Evolutionary conservation across 2,113 vertebrate species (phyloP).

Genomic region (Pao palembangensis): DNA sequence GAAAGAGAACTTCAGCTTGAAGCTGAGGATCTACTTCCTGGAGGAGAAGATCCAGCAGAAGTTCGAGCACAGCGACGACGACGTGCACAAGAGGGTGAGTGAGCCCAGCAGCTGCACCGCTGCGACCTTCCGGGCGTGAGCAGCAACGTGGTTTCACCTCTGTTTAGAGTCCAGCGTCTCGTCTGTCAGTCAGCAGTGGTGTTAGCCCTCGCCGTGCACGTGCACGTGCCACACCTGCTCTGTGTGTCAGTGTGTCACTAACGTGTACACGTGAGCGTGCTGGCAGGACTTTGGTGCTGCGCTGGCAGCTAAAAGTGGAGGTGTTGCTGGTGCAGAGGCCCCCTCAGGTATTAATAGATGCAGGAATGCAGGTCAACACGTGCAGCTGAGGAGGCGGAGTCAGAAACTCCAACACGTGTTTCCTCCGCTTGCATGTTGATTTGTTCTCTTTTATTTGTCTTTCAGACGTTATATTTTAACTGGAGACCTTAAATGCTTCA

Average conservation of each 20-base stretch:
- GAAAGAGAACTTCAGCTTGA: constrained; percentile 99
- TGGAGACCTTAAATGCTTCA: too few relatives aligned
- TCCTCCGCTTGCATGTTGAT: too few relatives aligned
- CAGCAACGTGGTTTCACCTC: too few relatives aligned
- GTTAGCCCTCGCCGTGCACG: neutral
- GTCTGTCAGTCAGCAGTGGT: too few relatives aligned
- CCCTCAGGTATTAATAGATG: constrained; percentile 51
- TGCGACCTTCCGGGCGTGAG: too few relatives aligned
- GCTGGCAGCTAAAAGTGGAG: constrained; percentile 50
- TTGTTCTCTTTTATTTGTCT: too few relatives aligned
- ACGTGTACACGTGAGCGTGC: constrained; percentile 1
- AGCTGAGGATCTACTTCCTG: constrained; percentile 96
- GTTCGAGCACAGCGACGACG: constrained; percentile 83
- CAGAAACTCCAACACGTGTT: too few relatives aligned
- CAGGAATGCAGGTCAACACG: neutral
- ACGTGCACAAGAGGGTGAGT: constrained; percentile 87
- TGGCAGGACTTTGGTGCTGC: constrained; percentile 17
- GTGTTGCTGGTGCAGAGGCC: constrained; percentile 14
- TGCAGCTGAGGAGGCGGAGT: too few relatives aligned
- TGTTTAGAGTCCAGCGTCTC: too few relatives aligned
- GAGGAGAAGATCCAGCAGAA: constrained; percentile 94
- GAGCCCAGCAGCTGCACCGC: constrained; percentile 1
- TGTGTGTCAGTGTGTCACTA: constrained; percentile 27
- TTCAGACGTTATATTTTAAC: too few relatives aligned
- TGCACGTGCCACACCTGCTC: constrained; percentile 1